Base-by-base conservation (phyloP, 2,888 invertebrate genomes). In the Idaea biselata region DNA sequence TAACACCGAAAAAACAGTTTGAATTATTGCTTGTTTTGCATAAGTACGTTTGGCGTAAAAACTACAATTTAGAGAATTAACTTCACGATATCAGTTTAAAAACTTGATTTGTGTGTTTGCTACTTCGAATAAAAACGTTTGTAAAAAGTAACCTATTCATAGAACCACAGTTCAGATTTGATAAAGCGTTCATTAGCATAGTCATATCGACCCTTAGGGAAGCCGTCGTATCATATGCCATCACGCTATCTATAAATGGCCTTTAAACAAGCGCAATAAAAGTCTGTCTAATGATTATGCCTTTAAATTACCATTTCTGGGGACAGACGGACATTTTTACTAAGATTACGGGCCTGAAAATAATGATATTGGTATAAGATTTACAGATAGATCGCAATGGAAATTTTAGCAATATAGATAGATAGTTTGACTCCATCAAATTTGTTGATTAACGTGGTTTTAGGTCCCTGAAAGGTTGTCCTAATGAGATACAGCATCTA, bases 191-290 rank as follows among this genome's bases (percentile, higher is more conserved):
- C 44, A 44, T 44, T 44, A 44, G 6, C 44, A 25, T 8, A 44
- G 44, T 44, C 7, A 11, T 44, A 14, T 44, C 44, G 44, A 14
- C 14, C 44, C 44, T 44, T 1, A 44, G 44, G 44, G 44, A 44
- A 44, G 11, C 44, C 44, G 44, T 44, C 11, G 44, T 44, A 8
- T 44, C 44, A 44, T 44, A 44, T 44, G 14, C 44, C 44, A 44
- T 44, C 44, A 44, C 44, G 44, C 44, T 44, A 44, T 44, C 44
- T 11, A 11, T 44, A 44, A 44, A 44, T 44, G 44, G 11, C 14
- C 44, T 44, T 44, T 44, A 44, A 44, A 44, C 44, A 44, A 44
- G 44, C 44, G 44, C 44, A 44, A 44, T 44, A 44, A 44, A 44
- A 44, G 44, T 44, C 44, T 8, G 14, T 44, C 44, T 14, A 44